Evolutionary conservation across 2,888 invertebrate species (phyloP), one percentile per base, ranked within the genome.

Genomic region (Lacanobia wlatinum): DNA sequence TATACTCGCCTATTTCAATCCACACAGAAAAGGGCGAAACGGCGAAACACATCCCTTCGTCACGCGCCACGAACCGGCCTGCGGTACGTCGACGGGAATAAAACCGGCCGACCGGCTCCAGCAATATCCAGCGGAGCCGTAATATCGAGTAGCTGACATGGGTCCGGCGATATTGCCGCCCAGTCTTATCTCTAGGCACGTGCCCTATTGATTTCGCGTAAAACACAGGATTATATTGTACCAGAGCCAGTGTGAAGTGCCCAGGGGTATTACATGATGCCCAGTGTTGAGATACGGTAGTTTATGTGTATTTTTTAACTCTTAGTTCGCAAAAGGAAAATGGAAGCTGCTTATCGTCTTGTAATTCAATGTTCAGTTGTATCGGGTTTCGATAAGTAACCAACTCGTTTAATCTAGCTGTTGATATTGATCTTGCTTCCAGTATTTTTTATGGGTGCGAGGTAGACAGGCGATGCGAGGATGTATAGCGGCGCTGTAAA

Each of bases 121-220:
- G 73, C 55, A 79, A 78, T 78, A 78, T 78, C 73, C 40, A 21
- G 60, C 46, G 75, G 18, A 56, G 50, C 81, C 63, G 70, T 80
- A 82, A 80, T 73, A 82, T 78, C 68, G 79, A 66, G 74, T 66
- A 87, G 85, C 86, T 88, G 92, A 92, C 92, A 90, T 87, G 92
- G 92, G 92, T 92, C 89, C 85, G 85, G 84, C 84, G 83, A 89
- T 90, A 90, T 91, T 91, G 87, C 83, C 71, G 84, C 81, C 86
- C 84, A 52, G 80, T 66, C 76, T 84, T 88, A 88, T 90, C 89
- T 88, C 67, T 76, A 84, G 82, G 82, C 86, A 83, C 84, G 86
- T 88, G 88, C 87, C 89, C 90, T 90, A 91, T 90, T 90, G 91
- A 90, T 86, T 86, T 78, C 73, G 75, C 85, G 84, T 87, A 87